Conservation (phyloP, 2,113 vertebrate genomes). For the Calidris pygmaea region DNA sequence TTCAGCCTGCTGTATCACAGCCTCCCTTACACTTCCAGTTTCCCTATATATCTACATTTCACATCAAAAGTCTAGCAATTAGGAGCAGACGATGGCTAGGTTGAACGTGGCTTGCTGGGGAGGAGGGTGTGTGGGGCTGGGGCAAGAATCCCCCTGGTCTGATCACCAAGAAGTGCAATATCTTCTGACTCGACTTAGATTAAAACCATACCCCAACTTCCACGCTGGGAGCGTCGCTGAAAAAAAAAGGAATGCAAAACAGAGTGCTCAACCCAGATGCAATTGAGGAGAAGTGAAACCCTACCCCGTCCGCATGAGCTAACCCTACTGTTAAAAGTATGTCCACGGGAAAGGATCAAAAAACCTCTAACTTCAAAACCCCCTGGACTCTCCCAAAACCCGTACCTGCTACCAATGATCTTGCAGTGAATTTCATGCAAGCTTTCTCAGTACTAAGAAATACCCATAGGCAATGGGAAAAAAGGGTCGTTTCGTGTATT, state of each 20-base stretch:
- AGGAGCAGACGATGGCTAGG: not conserved
- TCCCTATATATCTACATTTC: not conserved
- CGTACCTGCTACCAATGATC: not conserved
- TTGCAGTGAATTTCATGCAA: not conserved
- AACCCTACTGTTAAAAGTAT: not conserved
- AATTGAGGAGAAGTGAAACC: slow-evolving; percentile 57
- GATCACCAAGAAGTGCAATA: not conserved
- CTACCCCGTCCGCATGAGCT: not conserved
- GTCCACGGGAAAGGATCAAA: slow-evolving; percentile 5
- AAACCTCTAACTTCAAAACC: not conserved
- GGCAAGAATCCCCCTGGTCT: not conserved
- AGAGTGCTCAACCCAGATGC: slow-evolving; percentile 12
- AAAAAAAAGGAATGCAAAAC: slow-evolving; percentile 46
- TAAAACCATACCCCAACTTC: slow-evolving; percentile 63
- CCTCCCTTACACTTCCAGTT: not conserved
- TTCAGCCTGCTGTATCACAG: not conserved
- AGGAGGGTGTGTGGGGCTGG: not conserved
- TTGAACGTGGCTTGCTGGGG: not conserved
- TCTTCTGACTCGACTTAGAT: slow-evolving; percentile 58
- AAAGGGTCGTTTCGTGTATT: not conserved
- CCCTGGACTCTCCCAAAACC: not conserved
- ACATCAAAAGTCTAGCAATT: slow-evolving; percentile 4
- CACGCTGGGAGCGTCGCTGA: slow-evolving; percentile 13
- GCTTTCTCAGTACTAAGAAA: not conserved
- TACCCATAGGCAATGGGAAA: not conserved